phyloP scores from a whole-genome alignment of 2,797 vertebrate genomes.

The Melopsittacus undulatus region DNA sequence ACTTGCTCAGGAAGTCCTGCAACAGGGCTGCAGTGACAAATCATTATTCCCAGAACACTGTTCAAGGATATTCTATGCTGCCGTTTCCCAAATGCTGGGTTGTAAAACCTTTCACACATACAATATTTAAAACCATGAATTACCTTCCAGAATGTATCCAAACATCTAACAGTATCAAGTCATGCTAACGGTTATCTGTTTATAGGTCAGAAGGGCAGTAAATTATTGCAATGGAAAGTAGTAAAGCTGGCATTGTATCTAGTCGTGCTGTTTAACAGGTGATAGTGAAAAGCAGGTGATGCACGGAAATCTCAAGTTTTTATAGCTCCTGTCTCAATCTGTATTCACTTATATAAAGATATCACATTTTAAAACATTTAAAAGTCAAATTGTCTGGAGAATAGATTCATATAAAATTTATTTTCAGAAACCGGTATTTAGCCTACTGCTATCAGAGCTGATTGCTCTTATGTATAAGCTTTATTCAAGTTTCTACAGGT shows the following conservation, averaged over 20 bases:
- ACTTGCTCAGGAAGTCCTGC: background rate
- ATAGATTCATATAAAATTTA: constrained; percentile 76
- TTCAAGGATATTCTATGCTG: constrained; percentile 58
- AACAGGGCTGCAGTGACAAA: constrained; percentile 44
- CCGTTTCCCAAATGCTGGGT: constrained; percentile 65
- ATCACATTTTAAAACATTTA: constrained; percentile 75
- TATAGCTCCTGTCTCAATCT: constrained; percentile 57
- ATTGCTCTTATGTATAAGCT: constrained; percentile 73
- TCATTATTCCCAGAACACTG: constrained; percentile 50
- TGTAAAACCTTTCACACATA: constrained; percentile 63
- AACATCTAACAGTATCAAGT: constrained; percentile 53
- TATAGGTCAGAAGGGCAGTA: constrained; percentile 70
- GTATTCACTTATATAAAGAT: constrained; percentile 70
- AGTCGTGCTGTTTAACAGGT: constrained; percentile 63
- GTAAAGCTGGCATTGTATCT: constrained; percentile 55
- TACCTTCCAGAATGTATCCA: constrained; percentile 39
- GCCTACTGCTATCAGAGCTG: constrained; percentile 67
- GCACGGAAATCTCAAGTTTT: constrained; percentile 59
- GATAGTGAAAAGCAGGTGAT: constrained; percentile 58
- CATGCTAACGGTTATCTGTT: constrained; percentile 59
- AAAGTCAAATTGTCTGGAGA: constrained; percentile 79
- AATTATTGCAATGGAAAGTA: constrained; percentile 65
- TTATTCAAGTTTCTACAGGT: constrained; percentile 73
- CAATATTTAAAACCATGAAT: constrained; percentile 67
- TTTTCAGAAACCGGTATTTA: constrained; percentile 77